phyloP scores from a whole-genome alignment of 2,797 vertebrate species.

The Enteromius anoplus region DNA sequence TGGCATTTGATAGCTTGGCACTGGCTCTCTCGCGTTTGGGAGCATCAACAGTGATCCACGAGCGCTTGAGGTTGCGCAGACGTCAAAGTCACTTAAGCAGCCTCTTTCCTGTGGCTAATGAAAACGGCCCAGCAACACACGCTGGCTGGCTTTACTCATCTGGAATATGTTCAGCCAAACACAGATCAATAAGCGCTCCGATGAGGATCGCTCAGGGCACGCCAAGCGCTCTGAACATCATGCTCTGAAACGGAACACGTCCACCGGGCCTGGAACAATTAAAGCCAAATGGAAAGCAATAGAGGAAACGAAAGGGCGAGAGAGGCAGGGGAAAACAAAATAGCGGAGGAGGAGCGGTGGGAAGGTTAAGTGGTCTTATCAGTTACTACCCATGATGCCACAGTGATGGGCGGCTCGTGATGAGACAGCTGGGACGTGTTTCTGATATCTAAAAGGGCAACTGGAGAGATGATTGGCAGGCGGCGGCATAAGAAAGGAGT shows the following conservation, averaged over 20 bases:
- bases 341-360: not conserved
- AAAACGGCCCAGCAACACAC: conserved; percentile 33
- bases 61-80: conserved; percentile 35
- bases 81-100: conserved; percentile 49
- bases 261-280: conserved; percentile 27
- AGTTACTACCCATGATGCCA: conserved; percentile 49
- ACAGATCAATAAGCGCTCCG: conserved; percentile 53
- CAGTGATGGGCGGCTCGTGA: conserved; percentile 49
- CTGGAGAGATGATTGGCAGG: conserved; percentile 55
- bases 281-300: conserved; percentile 10
- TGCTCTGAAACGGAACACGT: conserved; percentile 29
- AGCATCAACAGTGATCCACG: conserved; percentile 35
- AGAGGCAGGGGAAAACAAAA: conserved; percentile 18
- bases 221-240: conserved; percentile 5
- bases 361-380: conserved; percentile 58
- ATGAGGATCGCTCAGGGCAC: conserved; percentile 38
- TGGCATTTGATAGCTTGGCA: conserved; percentile 50
- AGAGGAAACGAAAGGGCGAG: conserved; percentile 19
- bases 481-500: conserved; percentile 46
- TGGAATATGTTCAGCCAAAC: conserved; percentile 53
- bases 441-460: conserved; percentile 61
- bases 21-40: conserved; percentile 8
- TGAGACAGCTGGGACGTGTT: conserved; percentile 53
- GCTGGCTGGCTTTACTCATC: conserved; percentile 41
- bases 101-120: conserved; percentile 47